Evolutionary conservation across 2,797 vertebrate genomes (phyloP).

Genomic region (Acanthurus leucopareius): DNA sequence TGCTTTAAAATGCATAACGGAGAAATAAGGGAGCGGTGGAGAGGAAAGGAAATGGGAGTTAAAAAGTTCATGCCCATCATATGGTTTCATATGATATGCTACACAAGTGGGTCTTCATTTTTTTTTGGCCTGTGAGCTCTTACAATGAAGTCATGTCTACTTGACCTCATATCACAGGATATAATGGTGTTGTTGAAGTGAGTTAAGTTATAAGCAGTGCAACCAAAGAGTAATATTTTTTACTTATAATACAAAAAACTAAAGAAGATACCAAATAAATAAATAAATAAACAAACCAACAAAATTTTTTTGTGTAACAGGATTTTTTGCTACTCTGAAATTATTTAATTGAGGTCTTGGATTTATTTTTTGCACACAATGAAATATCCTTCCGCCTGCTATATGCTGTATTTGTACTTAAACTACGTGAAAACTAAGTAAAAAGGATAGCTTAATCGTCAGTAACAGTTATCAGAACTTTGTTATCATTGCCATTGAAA

Average conservation of each 20-base stretch:
- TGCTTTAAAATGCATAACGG: slow-evolving; percentile 24
- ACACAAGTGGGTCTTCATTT: slow-evolving; percentile 14
- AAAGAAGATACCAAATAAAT: too few species aligned
- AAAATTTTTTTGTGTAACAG: too few species aligned
- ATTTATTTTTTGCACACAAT: neutral
- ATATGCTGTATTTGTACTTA: neutral
- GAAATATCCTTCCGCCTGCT: neutral
- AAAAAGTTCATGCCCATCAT: slow-evolving; percentile 11
- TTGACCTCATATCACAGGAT: slow-evolving; percentile 44
- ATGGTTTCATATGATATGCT: slow-evolving; percentile 13
- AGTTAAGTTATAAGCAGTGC: slow-evolving; percentile 31
- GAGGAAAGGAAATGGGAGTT: neutral
- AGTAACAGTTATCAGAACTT: too few species aligned
- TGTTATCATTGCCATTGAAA: too few species aligned
- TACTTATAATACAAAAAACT: neutral
- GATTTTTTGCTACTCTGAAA: too few species aligned
- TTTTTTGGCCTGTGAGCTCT: slow-evolving; percentile 15
- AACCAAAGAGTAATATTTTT: slow-evolving; percentile 32
- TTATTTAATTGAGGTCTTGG: too few species aligned
- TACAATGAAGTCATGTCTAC: slow-evolving; percentile 57
- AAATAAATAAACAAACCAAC: too few species aligned
- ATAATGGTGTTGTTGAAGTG: slow-evolving; percentile 43
- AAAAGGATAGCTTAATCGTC: neutral
- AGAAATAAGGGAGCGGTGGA: slow-evolving; percentile 17
- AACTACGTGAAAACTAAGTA: neutral